Conservation (phyloP, 2,888 invertebrate genomes). For the Leptarthrus brevirostris region DNA sequence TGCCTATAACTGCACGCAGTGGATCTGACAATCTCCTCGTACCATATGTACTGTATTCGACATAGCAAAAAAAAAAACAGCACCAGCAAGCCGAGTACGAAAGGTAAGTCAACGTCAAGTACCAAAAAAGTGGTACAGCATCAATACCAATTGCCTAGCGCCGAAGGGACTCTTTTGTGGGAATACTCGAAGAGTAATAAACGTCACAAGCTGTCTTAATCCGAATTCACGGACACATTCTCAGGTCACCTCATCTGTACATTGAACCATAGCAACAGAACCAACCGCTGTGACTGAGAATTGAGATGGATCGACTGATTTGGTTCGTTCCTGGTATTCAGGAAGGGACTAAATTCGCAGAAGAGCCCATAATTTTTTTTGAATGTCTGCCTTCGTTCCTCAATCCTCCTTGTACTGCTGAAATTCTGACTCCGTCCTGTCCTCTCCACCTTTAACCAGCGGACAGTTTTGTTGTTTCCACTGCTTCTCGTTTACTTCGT, state of each 20-base stretch:
- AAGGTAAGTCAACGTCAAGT: too few species aligned
- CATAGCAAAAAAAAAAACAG: too few species aligned
- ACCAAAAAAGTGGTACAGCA: neutral
- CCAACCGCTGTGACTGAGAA: neutral
- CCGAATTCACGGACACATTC: neutral
- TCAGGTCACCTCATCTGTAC: neutral
- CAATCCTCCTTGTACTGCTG: neutral
- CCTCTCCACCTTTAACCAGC: conserved; percentile 4
- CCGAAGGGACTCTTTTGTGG: neutral
- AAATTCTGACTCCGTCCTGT: neutral
- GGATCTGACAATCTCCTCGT: too few species aligned
- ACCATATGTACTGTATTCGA: too few species aligned
- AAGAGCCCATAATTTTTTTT: conserved; percentile 21
- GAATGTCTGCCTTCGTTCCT: neutral
- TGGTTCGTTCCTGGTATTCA: conserved; percentile 42
- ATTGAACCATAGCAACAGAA: neutral
- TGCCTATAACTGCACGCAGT: too few species aligned
- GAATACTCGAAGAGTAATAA: neutral
- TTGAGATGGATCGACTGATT: conserved; percentile 42
- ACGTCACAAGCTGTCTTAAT: neutral
- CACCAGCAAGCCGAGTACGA: too few species aligned
- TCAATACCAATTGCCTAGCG: neutral
- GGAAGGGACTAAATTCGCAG: conserved; percentile 47
- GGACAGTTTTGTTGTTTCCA: neutral
- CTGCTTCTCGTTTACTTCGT: conserved; percentile 26